A percentile compares a stretch with the other conserved stretches of the same genome.
phyloP scores from a whole-genome alignment of 2,888 invertebrate species.

The Julus scanicus region DNA sequence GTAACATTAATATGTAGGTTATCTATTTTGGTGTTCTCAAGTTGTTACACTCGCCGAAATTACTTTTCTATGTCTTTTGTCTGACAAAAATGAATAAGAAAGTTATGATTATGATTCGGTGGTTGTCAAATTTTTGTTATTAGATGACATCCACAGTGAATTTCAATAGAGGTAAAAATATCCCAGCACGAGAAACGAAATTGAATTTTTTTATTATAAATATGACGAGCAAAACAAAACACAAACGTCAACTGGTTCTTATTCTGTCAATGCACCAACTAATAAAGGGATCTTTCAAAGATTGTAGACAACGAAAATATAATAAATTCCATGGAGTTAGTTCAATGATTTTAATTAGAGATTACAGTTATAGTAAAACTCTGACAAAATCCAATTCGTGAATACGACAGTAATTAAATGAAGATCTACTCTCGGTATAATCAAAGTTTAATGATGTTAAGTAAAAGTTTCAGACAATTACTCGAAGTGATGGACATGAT shows the following conservation, averaged over 20 bases:
- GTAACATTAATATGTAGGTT: slow-evolving; percentile 28
- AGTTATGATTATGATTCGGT: neutral
- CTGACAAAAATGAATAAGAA: neutral
- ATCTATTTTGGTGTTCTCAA: neutral
- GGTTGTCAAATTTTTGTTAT: slow-evolving; percentile 5
- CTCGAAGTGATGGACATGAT: too few relatives aligned
- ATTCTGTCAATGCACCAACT: neutral
- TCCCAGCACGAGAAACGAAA: neutral
- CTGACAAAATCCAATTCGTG: too few relatives aligned
- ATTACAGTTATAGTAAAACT: too few relatives aligned
- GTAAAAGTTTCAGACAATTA: too few relatives aligned
- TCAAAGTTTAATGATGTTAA: too few relatives aligned
- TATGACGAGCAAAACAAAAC: slow-evolving; percentile 42
- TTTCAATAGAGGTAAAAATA: neutral
- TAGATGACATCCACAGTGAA: neutral
- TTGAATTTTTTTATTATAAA: neutral
- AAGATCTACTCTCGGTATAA: too few relatives aligned
- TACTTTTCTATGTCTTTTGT: neutral
- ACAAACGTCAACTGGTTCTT: neutral
- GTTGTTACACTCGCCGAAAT: neutral
- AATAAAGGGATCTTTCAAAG: neutral
- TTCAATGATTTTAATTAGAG: neutral
- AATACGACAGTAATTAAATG: too few relatives aligned
- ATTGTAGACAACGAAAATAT: neutral
- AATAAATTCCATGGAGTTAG: too few relatives aligned